Conservation (phyloP, 2,888 invertebrate species). For the Dione juno region DNA sequence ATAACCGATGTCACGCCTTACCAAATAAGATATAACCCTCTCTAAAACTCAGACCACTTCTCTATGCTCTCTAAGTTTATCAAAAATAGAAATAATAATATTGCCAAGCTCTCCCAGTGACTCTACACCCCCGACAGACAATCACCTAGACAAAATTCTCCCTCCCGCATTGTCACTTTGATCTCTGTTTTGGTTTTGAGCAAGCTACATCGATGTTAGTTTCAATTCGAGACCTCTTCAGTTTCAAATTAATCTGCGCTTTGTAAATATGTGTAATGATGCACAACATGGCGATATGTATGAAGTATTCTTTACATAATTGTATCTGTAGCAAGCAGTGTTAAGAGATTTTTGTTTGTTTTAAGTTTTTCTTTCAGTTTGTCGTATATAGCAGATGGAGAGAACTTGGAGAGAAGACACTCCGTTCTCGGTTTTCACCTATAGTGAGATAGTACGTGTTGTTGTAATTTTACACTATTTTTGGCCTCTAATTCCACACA, state of each 20-base stretch:
- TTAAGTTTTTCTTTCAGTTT: no score
- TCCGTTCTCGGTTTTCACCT: no score
- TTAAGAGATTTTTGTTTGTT: no score
- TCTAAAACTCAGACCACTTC: no score
- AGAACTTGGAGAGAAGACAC: no score
- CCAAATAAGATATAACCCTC: no score
- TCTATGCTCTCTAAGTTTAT: no score
- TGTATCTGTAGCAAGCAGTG: not conserved
- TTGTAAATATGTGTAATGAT: constrained; percentile 37
- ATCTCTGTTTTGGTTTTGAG: constrained; percentile 77
- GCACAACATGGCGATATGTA: constrained; percentile 17
- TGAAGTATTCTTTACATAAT: constrained; percentile 37
- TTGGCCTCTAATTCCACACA: no score
- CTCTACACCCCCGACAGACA: constrained; percentile 48
- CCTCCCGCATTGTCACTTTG: constrained; percentile 78
- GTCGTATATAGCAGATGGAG: no score
- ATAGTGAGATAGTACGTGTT: no score
- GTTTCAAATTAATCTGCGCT: constrained; percentile 61
- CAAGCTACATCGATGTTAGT: constrained; percentile 62
- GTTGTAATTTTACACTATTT: no score
- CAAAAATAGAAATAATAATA: not conserved
- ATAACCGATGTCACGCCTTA: no score
- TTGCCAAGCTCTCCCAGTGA: constrained; percentile 45
- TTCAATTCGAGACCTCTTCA: constrained; percentile 66
- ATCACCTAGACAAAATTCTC: constrained; percentile 76